Percentiles rank a stretch among this genome's conserved stretches.
Conservation (phyloP, 2,797 vertebrate species). For the Todus mexicanus region DNA sequence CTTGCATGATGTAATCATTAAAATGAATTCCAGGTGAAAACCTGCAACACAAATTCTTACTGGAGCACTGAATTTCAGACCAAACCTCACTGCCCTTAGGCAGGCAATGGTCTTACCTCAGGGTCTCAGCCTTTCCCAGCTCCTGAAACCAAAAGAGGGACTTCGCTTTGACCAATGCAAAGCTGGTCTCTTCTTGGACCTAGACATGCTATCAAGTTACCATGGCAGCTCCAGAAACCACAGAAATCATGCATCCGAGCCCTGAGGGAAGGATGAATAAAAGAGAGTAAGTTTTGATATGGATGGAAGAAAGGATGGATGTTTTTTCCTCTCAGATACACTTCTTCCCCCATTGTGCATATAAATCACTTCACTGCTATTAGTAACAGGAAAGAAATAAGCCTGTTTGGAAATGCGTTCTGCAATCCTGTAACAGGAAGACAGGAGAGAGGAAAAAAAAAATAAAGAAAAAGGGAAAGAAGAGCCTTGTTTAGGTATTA, state of each 20-base stretch:
- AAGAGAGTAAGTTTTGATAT: not conserved
- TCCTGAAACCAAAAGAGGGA: not conserved
- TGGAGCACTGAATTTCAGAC: not conserved
- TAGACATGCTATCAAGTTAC: not conserved
- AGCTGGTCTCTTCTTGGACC: not conserved
- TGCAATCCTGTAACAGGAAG: slow-evolving; percentile 9
- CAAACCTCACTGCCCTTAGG: not conserved
- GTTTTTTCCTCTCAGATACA: not conserved
- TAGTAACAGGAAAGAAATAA: slow-evolving; percentile 34
- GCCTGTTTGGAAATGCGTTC: slow-evolving; percentile 19
- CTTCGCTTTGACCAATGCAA: not conserved
- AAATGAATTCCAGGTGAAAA: slow-evolving; percentile 37
- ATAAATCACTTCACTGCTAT: slow-evolving; percentile 28
- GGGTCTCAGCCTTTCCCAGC: not conserved
- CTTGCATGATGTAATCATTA: not conserved
- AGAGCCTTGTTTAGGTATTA: not conserved
- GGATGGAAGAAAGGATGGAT: not conserved
- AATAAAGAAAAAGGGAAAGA: not conserved
- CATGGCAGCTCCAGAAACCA: not conserved
- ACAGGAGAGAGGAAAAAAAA: not conserved
- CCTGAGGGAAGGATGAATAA: not conserved
- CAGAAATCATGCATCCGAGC: not conserved
- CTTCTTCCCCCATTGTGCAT: not conserved
- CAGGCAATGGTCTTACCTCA: not conserved
- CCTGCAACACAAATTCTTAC: not conserved